Conservation (phyloP, 2,797 vertebrate species). For the Kryptopterus vitreolus region DNA sequence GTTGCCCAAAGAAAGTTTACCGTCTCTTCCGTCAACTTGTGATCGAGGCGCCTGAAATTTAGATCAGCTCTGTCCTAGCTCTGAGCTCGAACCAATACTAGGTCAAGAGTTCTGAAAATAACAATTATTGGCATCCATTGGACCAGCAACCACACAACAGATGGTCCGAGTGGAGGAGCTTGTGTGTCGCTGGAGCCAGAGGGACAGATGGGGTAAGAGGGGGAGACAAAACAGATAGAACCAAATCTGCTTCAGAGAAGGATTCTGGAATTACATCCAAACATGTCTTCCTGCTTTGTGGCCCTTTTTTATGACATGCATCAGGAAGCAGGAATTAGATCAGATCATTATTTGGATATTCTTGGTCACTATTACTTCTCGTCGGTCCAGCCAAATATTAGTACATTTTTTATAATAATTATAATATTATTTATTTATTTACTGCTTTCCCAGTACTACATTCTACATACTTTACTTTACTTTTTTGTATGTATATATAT, state of each 20-base stretch:
- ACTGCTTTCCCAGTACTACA: no score
- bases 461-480: no score
- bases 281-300: not conserved
- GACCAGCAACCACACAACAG: slow-evolving; percentile 47
- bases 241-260: not conserved
- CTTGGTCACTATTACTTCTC: not conserved
- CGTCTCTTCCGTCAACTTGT: no score
- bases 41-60: no score
- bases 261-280: not conserved
- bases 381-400: no score
- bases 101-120: slow-evolving; percentile 31
- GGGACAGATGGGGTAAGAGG: slow-evolving; percentile 14
- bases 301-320: not conserved
- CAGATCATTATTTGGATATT: not conserved
- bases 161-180: slow-evolving; percentile 71
- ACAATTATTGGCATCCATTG: slow-evolving; percentile 29
- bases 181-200: slow-evolving; percentile 58
- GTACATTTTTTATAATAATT: no score
- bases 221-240: not conserved
- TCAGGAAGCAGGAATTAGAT: not conserved
- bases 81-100: slow-evolving; percentile 3
- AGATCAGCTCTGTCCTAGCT: not conserved
- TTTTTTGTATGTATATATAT: no score
- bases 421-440: no score
- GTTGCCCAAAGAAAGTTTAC: not conserved